A percentile compares a stretch with the other conserved stretches of the same genome.
Evolutionary conservation across 2,888 invertebrate genomes (phyloP).

Genomic region (Harpagoxenus sublaevis): DNA sequence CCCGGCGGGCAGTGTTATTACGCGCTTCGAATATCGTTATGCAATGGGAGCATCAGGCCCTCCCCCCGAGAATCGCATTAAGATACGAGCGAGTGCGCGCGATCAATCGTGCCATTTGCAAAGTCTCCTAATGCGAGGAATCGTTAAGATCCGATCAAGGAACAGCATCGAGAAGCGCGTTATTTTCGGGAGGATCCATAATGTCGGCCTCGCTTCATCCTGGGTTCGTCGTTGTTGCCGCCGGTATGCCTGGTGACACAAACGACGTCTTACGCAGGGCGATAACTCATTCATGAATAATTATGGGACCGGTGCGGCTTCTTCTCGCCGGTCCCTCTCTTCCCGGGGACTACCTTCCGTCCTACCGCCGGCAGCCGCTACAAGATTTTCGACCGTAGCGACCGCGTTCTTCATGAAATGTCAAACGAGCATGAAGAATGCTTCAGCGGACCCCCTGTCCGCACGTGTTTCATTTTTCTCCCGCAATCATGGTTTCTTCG

Average conservation of each 20-base stretch:
- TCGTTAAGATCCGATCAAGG: constrained; percentile 76
- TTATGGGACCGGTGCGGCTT: constrained; percentile 72
- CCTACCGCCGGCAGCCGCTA: constrained; percentile 36
- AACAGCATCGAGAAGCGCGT: not conserved
- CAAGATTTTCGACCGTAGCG: constrained; percentile 50
- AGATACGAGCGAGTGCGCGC: constrained; percentile 56
- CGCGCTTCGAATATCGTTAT: constrained; percentile 70
- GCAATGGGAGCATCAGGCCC: constrained; percentile 63
- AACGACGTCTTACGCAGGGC: constrained; percentile 59
- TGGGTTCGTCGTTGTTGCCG: constrained; percentile 39
- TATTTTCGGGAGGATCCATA: constrained; percentile 45
- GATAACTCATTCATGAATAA: constrained; percentile 82
- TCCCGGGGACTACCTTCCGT: constrained; percentile 46
- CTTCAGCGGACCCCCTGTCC: constrained; percentile 15
- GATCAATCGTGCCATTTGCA: constrained; percentile 72
- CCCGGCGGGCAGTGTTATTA: constrained; percentile 63
- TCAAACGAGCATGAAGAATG: constrained; percentile 68
- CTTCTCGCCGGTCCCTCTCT: constrained; percentile 52
- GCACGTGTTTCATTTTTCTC: constrained; percentile 37
- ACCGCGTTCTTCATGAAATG: constrained; percentile 72
- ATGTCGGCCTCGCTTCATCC: constrained; percentile 32
- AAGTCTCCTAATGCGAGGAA: constrained; percentile 76
- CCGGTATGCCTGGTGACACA: constrained; percentile 47
- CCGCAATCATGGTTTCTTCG: constrained; percentile 18
- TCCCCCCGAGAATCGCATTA: constrained; percentile 69